These are phyloP conservation scores for Drosophila kurseongensis DNA, from an alignment of 1,140 invertebrate species.

Conservation along the genomic window DNA sequence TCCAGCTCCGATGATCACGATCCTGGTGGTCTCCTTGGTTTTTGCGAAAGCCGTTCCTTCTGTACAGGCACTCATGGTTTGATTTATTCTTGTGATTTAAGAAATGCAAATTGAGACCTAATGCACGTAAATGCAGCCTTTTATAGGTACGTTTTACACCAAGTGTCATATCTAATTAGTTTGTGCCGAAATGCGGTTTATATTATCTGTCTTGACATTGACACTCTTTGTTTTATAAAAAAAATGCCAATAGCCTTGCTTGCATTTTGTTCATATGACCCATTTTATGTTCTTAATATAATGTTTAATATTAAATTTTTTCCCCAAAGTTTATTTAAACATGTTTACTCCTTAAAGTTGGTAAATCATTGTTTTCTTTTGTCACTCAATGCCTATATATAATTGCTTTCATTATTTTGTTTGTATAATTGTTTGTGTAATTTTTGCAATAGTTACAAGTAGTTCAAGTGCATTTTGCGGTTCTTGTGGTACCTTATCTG, in stretches of 20 bases:
- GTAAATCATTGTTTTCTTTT: neutral
- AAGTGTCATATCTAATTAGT: slow-evolving; percentile 1
- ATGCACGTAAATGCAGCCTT: neutral
- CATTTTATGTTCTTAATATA: too few species aligned
- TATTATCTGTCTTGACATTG: neutral
- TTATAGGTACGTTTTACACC: neutral
- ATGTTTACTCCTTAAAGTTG: too few species aligned
- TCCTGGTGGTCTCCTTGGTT: slow-evolving; percentile 58
- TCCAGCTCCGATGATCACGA: slow-evolving; percentile 87
- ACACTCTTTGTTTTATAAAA: neutral
- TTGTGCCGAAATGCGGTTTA: slow-evolving; percentile 8
- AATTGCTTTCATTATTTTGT: neutral
- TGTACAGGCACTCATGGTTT: slow-evolving; percentile 21
- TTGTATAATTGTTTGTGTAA: neutral
- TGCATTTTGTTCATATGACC: too few species aligned
- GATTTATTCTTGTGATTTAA: neutral
- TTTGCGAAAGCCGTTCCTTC: neutral
- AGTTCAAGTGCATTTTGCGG: slow-evolving; percentile 29
- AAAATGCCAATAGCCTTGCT: too few species aligned
- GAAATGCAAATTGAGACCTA: neutral
- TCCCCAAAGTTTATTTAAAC: too few species aligned
- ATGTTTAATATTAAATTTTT: too few species aligned
- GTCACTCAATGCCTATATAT: neutral
- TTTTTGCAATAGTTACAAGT: slow-evolving; percentile 12
- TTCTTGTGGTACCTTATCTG: slow-evolving; percentile 30